Conservation (phyloP, 2,113 vertebrate species). For the Tupaia tana region DNA sequence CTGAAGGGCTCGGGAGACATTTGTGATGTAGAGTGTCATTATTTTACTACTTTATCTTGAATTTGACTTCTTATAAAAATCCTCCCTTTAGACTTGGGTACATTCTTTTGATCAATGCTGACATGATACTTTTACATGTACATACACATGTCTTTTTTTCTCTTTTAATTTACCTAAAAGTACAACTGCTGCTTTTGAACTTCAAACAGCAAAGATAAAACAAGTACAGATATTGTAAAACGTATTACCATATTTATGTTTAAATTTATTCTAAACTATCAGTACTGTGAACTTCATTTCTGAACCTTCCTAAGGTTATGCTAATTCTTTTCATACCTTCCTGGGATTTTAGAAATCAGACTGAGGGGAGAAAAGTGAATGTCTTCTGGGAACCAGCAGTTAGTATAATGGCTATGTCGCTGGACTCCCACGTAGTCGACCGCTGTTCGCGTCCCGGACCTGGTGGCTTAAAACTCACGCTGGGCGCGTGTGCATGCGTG, state of each 20-base stretch:
- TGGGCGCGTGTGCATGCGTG: too few species aligned
- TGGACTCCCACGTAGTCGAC: too few species aligned
- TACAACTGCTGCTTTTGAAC: conserved; percentile 11
- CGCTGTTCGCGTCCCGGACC: too few species aligned
- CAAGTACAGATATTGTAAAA: background rate
- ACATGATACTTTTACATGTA: background rate
- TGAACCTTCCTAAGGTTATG: background rate
- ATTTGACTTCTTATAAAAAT: background rate
- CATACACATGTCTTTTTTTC: background rate
- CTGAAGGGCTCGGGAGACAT: background rate
- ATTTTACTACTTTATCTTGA: background rate
- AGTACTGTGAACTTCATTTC: background rate
- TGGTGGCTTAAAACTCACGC: too few species aligned
- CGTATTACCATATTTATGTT: background rate
- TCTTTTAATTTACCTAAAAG: background rate
- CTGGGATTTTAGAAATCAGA: background rate
- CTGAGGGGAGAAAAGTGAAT: background rate
- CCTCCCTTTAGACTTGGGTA: background rate
- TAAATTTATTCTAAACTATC: background rate
- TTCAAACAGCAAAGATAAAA: background rate
- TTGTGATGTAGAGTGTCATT: background rate
- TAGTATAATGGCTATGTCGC: too few species aligned
- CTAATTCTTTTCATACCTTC: background rate
- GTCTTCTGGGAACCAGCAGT: too few species aligned
- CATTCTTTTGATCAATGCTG: background rate